Evolutionary conservation across 2,113 vertebrate species (phyloP).

Genomic region (Spermophilus dauricus): DNA sequence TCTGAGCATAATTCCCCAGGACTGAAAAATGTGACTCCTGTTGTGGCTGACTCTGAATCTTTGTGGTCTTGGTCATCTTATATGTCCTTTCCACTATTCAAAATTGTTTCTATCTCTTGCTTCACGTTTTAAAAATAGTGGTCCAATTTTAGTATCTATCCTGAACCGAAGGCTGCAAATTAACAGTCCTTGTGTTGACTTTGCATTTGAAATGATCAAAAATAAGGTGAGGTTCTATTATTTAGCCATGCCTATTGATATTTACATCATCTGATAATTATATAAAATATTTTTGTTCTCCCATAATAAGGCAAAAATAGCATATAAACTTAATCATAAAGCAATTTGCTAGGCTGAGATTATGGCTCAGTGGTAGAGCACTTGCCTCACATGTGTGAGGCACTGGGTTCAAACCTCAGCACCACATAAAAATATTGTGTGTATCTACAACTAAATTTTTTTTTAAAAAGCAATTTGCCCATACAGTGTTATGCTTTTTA

Average conservation of each 20-base stretch:
- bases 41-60: not conserved
- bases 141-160: conserved; percentile 60
- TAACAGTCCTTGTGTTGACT: conserved; percentile 3
- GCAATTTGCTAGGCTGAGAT: not conserved
- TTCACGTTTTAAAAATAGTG: conserved; percentile 68
- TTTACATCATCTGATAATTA: conserved; percentile 34
- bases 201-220: conserved; percentile 36
- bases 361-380: too few relatives aligned
- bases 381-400: too few relatives aligned
- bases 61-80: conserved; percentile 43
- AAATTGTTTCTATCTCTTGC: conserved; percentile 33
- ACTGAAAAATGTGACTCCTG: conserved; percentile 44
- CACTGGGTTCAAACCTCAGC: too few relatives aligned
- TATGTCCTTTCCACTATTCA: not conserved
- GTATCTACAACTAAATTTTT: too few relatives aligned
- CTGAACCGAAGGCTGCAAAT: conserved; percentile 53
- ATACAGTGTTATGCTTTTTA: not conserved
- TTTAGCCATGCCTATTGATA: conserved; percentile 27
- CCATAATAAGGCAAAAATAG: conserved; percentile 10
- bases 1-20: not conserved
- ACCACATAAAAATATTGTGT: too few relatives aligned
- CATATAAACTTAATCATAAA: not conserved
- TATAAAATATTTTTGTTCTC: conserved; percentile 21
- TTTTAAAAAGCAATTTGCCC: not conserved
- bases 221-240: not conserved